These are phyloP conservation scores for Alectura lathami DNA, from an alignment of 2,113 vertebrate genomes.

Conservation along the genomic window DNA sequence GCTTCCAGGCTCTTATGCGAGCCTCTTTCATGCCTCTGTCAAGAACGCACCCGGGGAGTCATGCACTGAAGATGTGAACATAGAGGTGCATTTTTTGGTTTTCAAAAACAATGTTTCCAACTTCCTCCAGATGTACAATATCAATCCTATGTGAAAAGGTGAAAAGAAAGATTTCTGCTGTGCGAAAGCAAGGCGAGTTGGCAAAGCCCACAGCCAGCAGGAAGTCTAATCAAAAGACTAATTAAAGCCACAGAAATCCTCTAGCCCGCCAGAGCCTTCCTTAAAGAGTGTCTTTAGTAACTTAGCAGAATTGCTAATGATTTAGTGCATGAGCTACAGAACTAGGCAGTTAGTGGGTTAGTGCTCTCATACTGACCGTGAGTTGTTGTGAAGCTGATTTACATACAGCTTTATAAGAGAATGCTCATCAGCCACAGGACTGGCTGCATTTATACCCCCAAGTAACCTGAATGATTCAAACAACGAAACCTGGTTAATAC, in stretches of 20 bases:
- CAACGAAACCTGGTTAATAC: slow-evolving; percentile 74
- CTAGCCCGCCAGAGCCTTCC: neutral
- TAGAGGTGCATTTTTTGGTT: neutral
- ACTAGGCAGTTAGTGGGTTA: slow-evolving; percentile 67
- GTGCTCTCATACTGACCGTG: slow-evolving; percentile 77
- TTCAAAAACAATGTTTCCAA: neutral
- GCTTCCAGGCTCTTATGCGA: neutral
- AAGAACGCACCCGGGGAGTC: neutral
- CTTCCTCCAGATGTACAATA: neutral
- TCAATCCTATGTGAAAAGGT: neutral
- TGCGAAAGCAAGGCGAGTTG: slow-evolving; percentile 33
- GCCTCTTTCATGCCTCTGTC: neutral
- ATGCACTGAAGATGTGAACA: neutral
- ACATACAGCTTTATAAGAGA: slow-evolving; percentile 80
- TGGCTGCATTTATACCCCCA: slow-evolving; percentile 75
- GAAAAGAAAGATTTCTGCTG: slow-evolving; percentile 16
- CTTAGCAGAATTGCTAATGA: slow-evolving; percentile 8
- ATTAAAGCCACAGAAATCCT: slow-evolving; percentile 41
- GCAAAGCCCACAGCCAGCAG: slow-evolving; percentile 37
- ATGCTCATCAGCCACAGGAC: slow-evolving; percentile 79
- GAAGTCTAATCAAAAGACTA: slow-evolving; percentile 48
- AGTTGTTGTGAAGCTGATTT: slow-evolving; percentile 76
- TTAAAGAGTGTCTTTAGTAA: slow-evolving; percentile 46
- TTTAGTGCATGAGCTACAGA: slow-evolving; percentile 59
- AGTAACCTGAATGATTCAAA: slow-evolving; percentile 79